phyloP scores from a whole-genome alignment of 2,797 vertebrate species.

The Dicrostonyx torquatus region DNA sequence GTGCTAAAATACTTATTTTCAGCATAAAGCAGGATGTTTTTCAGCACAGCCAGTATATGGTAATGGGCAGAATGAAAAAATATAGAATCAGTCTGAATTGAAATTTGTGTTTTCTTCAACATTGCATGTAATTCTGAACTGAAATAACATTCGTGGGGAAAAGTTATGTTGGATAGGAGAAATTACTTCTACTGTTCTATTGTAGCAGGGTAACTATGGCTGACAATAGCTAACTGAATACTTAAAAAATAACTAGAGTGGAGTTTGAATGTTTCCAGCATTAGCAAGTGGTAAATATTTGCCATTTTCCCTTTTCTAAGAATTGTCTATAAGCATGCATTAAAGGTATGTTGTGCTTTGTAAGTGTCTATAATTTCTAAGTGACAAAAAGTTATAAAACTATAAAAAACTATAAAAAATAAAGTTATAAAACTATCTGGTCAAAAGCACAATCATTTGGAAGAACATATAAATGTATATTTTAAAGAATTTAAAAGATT shows the following conservation, averaged over 20 bases:
- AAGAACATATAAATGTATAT: not conserved
- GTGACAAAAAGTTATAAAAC: not conserved
- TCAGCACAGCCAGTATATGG: not conserved
- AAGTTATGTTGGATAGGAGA: not conserved
- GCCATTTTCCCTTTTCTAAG: not conserved
- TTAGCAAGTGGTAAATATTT: not conserved
- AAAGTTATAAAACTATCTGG: not conserved
- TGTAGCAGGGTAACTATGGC: not conserved
- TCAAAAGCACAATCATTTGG: constrained; percentile 41
- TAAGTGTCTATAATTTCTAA: not conserved
- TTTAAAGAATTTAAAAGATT: not conserved
- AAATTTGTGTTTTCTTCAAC: constrained; percentile 30
- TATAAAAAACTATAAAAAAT: not conserved
- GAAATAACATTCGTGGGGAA: constrained; percentile 1
- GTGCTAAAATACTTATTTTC: not conserved
- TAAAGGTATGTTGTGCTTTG: not conserved
- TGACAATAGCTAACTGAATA: not conserved
- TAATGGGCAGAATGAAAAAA: constrained; percentile 31
- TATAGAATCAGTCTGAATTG: not conserved
- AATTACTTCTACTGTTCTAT: not conserved
- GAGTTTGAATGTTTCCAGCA: not conserved
- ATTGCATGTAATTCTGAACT: constrained; percentile 26
- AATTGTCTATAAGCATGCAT: not conserved
- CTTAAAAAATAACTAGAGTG: not conserved
- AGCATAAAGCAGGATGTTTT: not conserved